Conservation (phyloP, 2,113 vertebrate genomes). For the Cervus canadensis region DNA sequence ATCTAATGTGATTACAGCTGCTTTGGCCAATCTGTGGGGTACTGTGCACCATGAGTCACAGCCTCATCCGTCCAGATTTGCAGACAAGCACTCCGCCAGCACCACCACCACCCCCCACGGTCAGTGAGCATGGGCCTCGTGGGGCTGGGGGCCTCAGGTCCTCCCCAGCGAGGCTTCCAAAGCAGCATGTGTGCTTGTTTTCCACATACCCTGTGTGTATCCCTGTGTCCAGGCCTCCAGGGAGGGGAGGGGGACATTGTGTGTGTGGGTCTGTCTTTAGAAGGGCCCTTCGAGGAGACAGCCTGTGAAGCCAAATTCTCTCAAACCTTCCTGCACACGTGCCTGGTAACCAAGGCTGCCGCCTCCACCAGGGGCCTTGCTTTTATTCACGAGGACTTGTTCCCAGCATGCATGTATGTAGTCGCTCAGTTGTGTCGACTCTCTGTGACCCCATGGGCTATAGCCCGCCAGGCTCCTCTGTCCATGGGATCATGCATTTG, state of each 20-base stretch:
- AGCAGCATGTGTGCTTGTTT: background rate
- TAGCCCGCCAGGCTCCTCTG: background rate
- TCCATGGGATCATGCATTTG: background rate
- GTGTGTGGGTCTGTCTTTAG: background rate
- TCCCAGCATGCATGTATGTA: fast-evolving
- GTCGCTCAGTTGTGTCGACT: background rate
- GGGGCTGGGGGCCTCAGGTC: background rate
- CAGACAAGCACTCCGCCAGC: fast-evolving
- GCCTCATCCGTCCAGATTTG: fast-evolving
- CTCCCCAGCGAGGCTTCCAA: background rate
- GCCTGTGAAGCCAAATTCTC: fast-evolving
- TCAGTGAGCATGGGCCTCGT: background rate
- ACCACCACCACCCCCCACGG: fast-evolving
- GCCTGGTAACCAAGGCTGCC: fast-evolving
- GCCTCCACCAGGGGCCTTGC: background rate
- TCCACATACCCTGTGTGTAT: no score
- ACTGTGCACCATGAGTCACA: fast-evolving
- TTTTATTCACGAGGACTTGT: no score
- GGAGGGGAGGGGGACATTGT: background rate
- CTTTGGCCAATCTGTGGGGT: background rate
- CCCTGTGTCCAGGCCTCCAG: background rate
- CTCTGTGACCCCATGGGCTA: background rate
- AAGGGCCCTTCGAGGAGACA: fast-evolving
- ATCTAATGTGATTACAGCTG: background rate
- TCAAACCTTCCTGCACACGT: fast-evolving